Percentiles rank a stretch among this genome's conserved stretches.
These are phyloP conservation scores for Enteromius fasciolatus DNA, from an alignment of 2,797 vertebrate genomes.

Conservation along the genomic window DNA sequence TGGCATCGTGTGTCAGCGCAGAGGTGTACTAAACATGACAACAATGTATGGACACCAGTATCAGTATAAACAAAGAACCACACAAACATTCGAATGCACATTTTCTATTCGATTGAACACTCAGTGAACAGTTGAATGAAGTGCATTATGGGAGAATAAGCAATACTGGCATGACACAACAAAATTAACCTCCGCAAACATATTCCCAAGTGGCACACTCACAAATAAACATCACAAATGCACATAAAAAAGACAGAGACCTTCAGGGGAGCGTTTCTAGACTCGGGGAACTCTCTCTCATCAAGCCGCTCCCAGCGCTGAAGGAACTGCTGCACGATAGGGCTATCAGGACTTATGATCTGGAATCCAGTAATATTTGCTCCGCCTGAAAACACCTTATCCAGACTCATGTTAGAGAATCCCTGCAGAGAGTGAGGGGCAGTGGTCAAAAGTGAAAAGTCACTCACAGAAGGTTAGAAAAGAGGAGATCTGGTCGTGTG, in stretches of 20 bases:
- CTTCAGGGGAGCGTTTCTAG: slow-evolving; percentile 93
- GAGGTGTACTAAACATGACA: slow-evolving; percentile 87
- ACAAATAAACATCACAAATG: slow-evolving; percentile 32
- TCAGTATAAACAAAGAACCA: neutral
- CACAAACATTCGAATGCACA: neutral
- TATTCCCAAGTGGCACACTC: slow-evolving; percentile 36
- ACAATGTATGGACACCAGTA: neutral
- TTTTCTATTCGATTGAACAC: neutral
- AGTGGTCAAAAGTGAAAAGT: slow-evolving; percentile 32
- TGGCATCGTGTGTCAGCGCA: slow-evolving; percentile 92
- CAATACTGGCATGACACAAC: neutral
- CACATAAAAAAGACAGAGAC: slow-evolving; percentile 64
- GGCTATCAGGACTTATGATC: slow-evolving; percentile 94
- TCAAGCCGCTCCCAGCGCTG: slow-evolving; percentile 97
- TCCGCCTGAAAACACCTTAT: slow-evolving; percentile 92
- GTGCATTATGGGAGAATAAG: neutral
- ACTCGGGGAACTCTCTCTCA: slow-evolving; percentile 97
- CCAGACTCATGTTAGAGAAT: slow-evolving; percentile 91
- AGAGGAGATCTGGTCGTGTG: slow-evolving; percentile 8
- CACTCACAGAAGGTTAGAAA: neutral
- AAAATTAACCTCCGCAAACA: slow-evolving; percentile 7
- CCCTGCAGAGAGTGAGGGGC: slow-evolving; percentile 79
- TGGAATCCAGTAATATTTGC: slow-evolving; percentile 97
- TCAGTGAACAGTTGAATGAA: neutral
- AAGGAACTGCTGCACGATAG: slow-evolving; percentile 95